A percentile compares a stretch with the other conserved stretches of the same genome.
Conservation (phyloP, 2,797 vertebrate genomes). For the Pipistrellus kuhlii region DNA sequence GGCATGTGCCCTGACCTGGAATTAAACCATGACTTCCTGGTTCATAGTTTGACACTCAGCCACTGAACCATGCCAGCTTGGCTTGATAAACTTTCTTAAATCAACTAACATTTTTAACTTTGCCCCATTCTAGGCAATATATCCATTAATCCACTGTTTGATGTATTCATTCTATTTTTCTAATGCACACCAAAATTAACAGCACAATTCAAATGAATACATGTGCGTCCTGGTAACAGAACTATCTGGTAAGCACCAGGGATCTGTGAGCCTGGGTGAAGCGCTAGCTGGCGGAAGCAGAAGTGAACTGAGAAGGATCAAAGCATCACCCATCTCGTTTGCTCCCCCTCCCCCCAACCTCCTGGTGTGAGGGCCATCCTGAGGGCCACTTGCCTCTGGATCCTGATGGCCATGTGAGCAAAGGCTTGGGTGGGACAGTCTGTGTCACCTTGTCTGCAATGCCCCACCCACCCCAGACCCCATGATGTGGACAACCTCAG, state of each 20-base stretch:
- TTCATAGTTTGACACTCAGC: too few relatives aligned
- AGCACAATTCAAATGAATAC: neutral
- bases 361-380: neutral
- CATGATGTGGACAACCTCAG: neutral
- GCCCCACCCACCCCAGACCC: neutral
- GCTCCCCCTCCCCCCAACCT: accelerated
- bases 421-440: neutral
- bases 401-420: neutral
- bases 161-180: neutral
- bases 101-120: neutral
- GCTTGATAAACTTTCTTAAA: neutral
- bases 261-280: neutral
- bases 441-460: neutral
- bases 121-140: neutral
- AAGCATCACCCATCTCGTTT: accelerated
- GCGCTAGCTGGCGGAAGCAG: neutral
- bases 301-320: neutral
- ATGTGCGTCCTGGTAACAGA: neutral
- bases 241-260: neutral
- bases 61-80: too few relatives aligned
- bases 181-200: neutral
- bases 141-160: neutral
- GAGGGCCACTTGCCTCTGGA: neutral
- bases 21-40: too few relatives aligned
- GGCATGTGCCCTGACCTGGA: too few relatives aligned